Evolutionary conservation across 2,888 invertebrate species (phyloP).

Genomic region (Tachina grossa): DNA sequence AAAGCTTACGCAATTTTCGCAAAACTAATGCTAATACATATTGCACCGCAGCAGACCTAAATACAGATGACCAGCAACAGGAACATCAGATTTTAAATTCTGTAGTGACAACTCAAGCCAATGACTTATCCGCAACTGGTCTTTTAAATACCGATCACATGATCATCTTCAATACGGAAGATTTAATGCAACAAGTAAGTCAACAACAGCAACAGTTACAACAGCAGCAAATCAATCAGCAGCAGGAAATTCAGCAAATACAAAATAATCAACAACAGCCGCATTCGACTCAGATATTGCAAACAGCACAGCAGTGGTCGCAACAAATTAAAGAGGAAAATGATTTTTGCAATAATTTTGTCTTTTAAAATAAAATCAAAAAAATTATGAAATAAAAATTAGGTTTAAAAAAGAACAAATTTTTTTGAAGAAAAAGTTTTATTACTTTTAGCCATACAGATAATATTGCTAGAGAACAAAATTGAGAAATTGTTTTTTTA

Average conservation of each 20-base stretch:
- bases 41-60: conserved; percentile 61
- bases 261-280: conserved; percentile 31
- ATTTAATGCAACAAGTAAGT: conserved; percentile 66
- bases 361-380: conserved; percentile 45
- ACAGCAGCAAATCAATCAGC: conserved; percentile 59
- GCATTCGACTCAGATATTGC: conserved; percentile 39
- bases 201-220: conserved; percentile 71
- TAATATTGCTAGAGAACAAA: too few species aligned
- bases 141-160: conserved; percentile 67
- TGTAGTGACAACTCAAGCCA: conserved; percentile 66
- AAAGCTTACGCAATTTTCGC: conserved; percentile 51
- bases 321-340: conserved; percentile 63
- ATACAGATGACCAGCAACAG: conserved; percentile 49
- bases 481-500: too few species aligned
- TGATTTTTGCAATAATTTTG: conserved; percentile 65
- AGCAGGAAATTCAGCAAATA: conserved; percentile 31
- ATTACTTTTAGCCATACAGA: too few species aligned
- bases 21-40: conserved; percentile 51
- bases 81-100: conserved; percentile 60
- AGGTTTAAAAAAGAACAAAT: background rate
- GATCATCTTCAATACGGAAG: conserved; percentile 72
- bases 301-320: conserved; percentile 48
- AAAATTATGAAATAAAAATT: conserved; percentile 2
- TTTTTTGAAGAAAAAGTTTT: too few species aligned
- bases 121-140: conserved; percentile 52